phyloP scores from a whole-genome alignment of 2,888 invertebrate genomes.

The Drosophila pseudotalamancana region DNA sequence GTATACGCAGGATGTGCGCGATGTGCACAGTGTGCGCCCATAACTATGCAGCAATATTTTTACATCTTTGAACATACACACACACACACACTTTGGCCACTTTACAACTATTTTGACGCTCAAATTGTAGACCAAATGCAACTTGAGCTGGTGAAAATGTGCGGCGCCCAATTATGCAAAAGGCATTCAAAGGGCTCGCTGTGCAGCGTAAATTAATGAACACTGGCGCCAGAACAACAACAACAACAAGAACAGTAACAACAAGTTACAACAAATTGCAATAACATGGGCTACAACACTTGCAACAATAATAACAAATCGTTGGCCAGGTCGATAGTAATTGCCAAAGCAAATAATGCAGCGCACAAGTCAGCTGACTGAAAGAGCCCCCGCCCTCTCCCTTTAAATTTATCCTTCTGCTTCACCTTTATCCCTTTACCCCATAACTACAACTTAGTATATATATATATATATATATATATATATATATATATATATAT shows the following conservation, averaged over 20 bases:
- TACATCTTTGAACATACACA: conserved; percentile 32
- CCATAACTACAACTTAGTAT: conserved; percentile 13
- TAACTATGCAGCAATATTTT: conserved; percentile 69
- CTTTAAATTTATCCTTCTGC: not conserved
- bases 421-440: too few relatives aligned
- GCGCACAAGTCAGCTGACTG: conserved; percentile 41
- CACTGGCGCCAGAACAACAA: conserved; percentile 54
- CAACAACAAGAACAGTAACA: conserved; percentile 24
- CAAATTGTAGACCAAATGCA: conserved; percentile 56
- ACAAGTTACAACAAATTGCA: too few relatives aligned
- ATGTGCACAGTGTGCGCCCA: conserved; percentile 51
- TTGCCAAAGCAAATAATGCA: conserved; percentile 66
- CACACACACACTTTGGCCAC: conserved; percentile 31
- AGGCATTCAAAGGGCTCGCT: conserved; percentile 33
- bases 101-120: conserved; percentile 58
- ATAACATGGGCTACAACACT: conserved; percentile 19
- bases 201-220: conserved; percentile 66
- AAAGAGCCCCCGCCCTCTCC: not conserved
- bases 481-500: not conserved
- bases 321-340: conserved; percentile 70
- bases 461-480: conserved; percentile 10
- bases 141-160: conserved; percentile 52
- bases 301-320: conserved; percentile 71
- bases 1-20: conserved; percentile 71
- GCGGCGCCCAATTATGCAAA: conserved; percentile 54